Evolutionary conservation across 2,888 invertebrate genomes (phyloP).

Genomic region (Rotaria macrura): DNA sequence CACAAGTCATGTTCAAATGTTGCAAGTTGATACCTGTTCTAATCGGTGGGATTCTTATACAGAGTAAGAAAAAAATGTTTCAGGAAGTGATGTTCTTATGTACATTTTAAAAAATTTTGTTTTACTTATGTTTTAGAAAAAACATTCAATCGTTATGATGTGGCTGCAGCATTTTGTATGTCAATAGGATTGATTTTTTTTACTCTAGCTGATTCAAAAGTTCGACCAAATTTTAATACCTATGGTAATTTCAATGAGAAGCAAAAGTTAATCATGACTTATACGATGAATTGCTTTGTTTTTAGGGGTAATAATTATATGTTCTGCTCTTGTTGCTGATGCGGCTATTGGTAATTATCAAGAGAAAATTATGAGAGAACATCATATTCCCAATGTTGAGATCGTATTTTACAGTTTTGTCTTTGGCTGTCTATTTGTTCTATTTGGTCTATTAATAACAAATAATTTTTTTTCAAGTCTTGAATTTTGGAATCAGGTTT

Average conservation of each 20-base stretch:
- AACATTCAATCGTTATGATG: conserved; percentile 69
- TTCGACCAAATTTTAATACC: conserved; percentile 56
- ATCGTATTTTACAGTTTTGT: conserved; percentile 22
- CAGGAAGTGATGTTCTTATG: no score
- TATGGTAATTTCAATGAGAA: conserved; percentile 34
- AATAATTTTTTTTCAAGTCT: conserved; percentile 22
- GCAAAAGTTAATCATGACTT: neutral
- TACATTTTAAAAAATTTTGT: neutral
- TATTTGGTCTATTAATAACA: conserved; percentile 29
- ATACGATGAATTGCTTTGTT: neutral
- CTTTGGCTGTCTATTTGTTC: neutral
- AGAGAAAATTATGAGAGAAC: conserved; percentile 58
- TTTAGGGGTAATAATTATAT: conserved; percentile 54
- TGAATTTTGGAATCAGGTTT: conserved; percentile 21
- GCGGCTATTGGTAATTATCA: conserved; percentile 91
- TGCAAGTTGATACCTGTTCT: conserved; percentile 91
- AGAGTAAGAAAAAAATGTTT: conserved; percentile 54
- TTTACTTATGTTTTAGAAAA: conserved; percentile 52
- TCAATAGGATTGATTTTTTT: conserved; percentile 79
- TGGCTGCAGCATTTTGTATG: conserved; percentile 72
- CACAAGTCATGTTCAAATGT: conserved; percentile 91
- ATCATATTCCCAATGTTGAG: conserved; percentile 28
- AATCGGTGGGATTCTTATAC: conserved; percentile 79
- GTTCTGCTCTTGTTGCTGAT: conserved; percentile 76
- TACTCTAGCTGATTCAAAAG: conserved; percentile 65